A percentile compares a stretch with the other conserved stretches of the same genome.
Evolutionary conservation across 2,113 vertebrate species (phyloP).

Genomic region (Microtus montanus): DNA sequence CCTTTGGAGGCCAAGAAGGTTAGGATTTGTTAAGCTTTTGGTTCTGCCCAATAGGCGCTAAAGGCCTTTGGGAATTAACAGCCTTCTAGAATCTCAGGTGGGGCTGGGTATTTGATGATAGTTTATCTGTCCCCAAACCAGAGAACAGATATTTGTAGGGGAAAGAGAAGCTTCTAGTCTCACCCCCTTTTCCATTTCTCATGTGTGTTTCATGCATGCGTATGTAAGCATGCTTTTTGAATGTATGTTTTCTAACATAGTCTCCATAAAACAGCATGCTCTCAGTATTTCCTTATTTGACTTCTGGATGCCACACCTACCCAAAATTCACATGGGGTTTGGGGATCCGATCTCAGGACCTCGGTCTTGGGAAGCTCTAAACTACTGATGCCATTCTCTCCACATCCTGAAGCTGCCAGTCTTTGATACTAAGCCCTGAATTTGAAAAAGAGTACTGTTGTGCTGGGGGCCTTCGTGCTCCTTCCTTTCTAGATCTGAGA

Average conservation of each 20-base stretch:
- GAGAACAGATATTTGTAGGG: neutral
- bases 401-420: neutral
- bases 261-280: neutral
- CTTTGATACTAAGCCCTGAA: neutral
- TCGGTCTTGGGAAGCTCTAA: neutral
- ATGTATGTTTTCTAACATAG: neutral
- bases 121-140: neutral
- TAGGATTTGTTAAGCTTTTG: neutral
- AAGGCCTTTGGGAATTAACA: too few species aligned
- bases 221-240: neutral
- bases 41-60: neutral
- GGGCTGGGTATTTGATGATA: neutral
- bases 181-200: neutral
- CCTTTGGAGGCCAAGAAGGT: neutral
- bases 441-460: neutral
- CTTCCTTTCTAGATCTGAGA: neutral
- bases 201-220: neutral
- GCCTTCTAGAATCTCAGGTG: neutral
- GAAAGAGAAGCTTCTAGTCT: neutral
- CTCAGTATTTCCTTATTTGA: neutral
- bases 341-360: too few species aligned
- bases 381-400: too few species aligned
- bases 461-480: neutral
- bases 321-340: neutral
- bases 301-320: too few species aligned